Percentiles rank a stretch among this genome's conserved stretches.
These are phyloP conservation scores for Drosophila picticornis DNA, from an alignment of 2,888 invertebrate species.

Conservation along the genomic window DNA sequence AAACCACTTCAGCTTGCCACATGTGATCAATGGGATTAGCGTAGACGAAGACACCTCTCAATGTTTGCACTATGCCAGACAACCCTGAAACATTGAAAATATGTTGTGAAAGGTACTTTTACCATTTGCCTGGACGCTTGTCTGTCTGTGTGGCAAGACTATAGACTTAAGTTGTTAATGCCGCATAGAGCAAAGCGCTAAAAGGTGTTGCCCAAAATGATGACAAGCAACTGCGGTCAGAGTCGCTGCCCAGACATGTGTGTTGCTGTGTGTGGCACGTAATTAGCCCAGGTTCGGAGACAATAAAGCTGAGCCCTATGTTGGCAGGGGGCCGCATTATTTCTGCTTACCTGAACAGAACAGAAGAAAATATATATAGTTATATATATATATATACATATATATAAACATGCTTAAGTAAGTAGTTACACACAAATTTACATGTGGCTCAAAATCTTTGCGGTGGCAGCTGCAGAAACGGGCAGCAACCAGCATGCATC, in stretches of 20 bases:
- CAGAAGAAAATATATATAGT: background rate
- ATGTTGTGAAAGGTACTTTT: conserved; percentile 1
- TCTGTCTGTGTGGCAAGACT: conserved; percentile 12
- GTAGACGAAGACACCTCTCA: background rate
- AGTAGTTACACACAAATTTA: conserved; percentile 46
- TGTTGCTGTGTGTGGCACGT: conserved; percentile 31
- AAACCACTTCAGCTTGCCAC: conserved; percentile 12
- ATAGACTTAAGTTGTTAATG: conserved; percentile 54
- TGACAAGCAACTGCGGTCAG: conserved; percentile 43
- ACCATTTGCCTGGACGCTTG: conserved; percentile 19
- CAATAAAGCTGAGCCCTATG: conserved; percentile 15
- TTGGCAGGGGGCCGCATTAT: conserved; percentile 31
- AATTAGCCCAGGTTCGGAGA: conserved; percentile 44
- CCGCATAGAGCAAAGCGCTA: conserved; percentile 13
- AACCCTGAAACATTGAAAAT: conserved; percentile 1
- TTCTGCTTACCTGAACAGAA: conserved; percentile 33
- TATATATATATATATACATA: background rate
- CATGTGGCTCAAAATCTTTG: conserved; percentile 29
- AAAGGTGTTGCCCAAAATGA: conserved; percentile 57
- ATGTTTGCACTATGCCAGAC: conserved; percentile 31
- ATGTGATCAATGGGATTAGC: conserved; percentile 15
- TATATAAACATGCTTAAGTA: background rate
- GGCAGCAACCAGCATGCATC: conserved; percentile 2
- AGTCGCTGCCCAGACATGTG: background rate
- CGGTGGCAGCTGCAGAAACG: conserved; percentile 34